Evolutionary conservation across 2,888 invertebrate genomes (phyloP).

Genomic region (Rutpela maculata): DNA sequence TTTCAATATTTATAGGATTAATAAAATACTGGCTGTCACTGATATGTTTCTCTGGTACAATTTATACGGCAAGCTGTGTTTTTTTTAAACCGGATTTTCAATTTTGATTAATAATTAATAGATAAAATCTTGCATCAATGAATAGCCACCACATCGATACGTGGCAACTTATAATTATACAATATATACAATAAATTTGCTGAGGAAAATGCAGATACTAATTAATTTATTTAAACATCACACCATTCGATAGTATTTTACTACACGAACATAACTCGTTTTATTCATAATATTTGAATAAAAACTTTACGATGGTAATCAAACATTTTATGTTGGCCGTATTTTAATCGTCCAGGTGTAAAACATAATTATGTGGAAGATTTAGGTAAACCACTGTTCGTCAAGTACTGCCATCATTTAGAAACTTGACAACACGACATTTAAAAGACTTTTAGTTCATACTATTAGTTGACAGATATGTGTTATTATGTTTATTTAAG

Average conservation of each 20-base stretch:
- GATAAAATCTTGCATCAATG: constrained; percentile 29
- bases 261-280: constrained; percentile 8
- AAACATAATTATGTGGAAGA: background rate
- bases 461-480: constrained; percentile 3
- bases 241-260: background rate
- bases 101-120: constrained; percentile 20
- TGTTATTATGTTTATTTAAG: background rate
- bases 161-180: background rate
- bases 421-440: background rate
- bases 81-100: constrained; percentile 17
- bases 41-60: background rate
- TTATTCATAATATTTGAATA: constrained; percentile 13
- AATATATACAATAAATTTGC: background rate
- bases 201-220: constrained; percentile 5
- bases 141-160: constrained; percentile 25
- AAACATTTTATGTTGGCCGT: background rate
- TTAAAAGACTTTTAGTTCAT: background rate
- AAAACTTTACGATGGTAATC: background rate
- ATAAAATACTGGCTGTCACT: constrained; percentile 12
- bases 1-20: background rate
- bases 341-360: background rate
- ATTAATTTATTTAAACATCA: constrained; percentile 10
- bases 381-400: background rate
- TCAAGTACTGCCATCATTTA: background rate
- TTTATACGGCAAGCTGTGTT: background rate